Base-by-base conservation (phyloP, 2,888 invertebrate genomes). In the Mechanitis messenoides region DNA sequence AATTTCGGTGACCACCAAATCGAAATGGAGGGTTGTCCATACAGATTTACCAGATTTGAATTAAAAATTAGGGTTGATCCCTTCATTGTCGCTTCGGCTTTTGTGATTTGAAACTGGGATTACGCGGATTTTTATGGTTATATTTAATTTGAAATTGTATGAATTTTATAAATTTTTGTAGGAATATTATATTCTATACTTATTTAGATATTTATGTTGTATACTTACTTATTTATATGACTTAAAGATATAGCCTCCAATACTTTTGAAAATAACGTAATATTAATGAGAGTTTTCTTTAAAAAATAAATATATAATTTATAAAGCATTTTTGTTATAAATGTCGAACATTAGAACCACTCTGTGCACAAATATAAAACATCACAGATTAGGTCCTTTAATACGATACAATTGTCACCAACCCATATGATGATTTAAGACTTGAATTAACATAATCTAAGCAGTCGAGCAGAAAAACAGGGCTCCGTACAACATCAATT, bases 401-500 rank as follows among this genome's bases (percentile, higher is more conserved):
- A 50, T 31, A 9, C 11, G 31, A 50, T 50, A 50, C 31, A 50
- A 50, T 50, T 50, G 31, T 50, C 53, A 55, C 54, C 45, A 54
- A 54, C 64, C 59, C 45, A 57, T 58, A 59, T 75, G 76, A 79
- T 78, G 78, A 78, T 78, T 79, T 76, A 76, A 80, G 75, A 81
- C 76, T 72, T 70, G 71, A 75, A 83, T 84, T 80, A 79, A 68
- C 82, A 85, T 85, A 85, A 86, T 85, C 81, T 78, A 74, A 72
- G 74, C 81, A 79, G 75, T 81, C 81, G 75, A 69, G 77, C 80
- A 74, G 75, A 83, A 81, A 80, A 62, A 64, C 56, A 64, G 60
- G 60, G 64, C 64, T 66, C 59, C 56, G 56, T 64, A 62, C 53
- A 62, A 64, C 62, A 64, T 62, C 66, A 64, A 64, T 64, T 66